phyloP scores from a whole-genome alignment of 2,113 vertebrate species.

The Micronycteris hirsuta region DNA sequence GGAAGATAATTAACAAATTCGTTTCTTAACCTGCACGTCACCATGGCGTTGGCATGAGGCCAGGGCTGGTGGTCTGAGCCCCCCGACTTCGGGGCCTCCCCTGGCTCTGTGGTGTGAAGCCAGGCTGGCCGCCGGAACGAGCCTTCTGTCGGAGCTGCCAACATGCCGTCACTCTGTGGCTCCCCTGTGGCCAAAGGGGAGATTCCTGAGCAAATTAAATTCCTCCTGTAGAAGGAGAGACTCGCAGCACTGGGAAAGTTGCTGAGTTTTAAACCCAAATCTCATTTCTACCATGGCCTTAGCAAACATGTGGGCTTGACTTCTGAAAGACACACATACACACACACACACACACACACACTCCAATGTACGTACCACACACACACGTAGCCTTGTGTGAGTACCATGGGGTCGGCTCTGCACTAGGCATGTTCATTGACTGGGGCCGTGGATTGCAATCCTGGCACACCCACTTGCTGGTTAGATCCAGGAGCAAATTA shows the following conservation, averaged over 20 bases:
- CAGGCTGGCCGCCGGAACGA: too few species aligned
- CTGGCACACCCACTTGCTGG: too few species aligned
- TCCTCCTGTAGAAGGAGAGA: background rate
- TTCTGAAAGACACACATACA: background rate
- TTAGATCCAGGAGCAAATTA: background rate
- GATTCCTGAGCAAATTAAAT: background rate
- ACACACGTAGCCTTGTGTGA: background rate
- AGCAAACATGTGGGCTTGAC: background rate
- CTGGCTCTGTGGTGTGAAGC: background rate
- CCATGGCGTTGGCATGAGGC: rapidly evolving
- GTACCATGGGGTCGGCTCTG: background rate
- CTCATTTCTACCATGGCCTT: background rate
- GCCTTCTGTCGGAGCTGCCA: background rate
- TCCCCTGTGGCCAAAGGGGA: background rate
- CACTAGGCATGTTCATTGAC: background rate
- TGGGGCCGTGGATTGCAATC: background rate
- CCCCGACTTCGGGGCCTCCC: background rate
- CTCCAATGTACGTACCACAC: rapidly evolving
- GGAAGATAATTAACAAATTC: background rate
- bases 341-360: background rate
- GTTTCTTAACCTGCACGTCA: background rate
- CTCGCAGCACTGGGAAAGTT: rapidly evolving
- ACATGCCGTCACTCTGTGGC: background rate
- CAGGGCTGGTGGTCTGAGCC: background rate
- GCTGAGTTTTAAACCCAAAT: background rate